These are phyloP conservation scores for Enteromius trimaculatus DNA, from an alignment of 2,797 vertebrate genomes.

Conservation along the genomic window DNA sequence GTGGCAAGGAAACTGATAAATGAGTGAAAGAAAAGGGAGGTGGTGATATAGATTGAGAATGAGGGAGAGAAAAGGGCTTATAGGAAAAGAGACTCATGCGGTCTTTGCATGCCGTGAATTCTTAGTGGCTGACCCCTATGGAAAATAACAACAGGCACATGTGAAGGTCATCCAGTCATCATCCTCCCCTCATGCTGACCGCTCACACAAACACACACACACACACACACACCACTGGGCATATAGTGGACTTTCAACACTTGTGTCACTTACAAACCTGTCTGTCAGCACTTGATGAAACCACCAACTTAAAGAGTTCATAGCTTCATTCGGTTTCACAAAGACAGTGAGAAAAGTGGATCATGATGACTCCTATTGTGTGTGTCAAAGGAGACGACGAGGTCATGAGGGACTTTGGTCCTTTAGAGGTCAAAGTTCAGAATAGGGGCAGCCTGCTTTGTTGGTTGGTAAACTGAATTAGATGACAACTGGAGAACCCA, in stretches of 20 bases:
- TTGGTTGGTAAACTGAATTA: slow-evolving; percentile 15
- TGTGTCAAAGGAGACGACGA: slow-evolving; percentile 39
- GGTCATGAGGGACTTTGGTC: slow-evolving; percentile 44
- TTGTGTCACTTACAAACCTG: slow-evolving; percentile 18
- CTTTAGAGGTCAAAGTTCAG: slow-evolving; percentile 53
- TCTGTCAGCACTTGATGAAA: neutral
- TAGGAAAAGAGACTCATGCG: neutral
- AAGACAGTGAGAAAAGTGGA: slow-evolving; percentile 4
- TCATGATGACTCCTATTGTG: slow-evolving; percentile 39
- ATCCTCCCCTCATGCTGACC: slow-evolving; percentile 24
- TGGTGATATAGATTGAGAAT: slow-evolving; percentile 1
- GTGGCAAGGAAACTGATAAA: slow-evolving; percentile 24
- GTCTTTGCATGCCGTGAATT: slow-evolving; percentile 73
- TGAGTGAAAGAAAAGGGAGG: slow-evolving; percentile 1
- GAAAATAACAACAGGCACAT: slow-evolving; percentile 77
- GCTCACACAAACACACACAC: neutral
- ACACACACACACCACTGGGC: neutral
- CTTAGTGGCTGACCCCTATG: slow-evolving; percentile 78
- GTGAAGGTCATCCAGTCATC: slow-evolving; percentile 71
- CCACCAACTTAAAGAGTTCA: neutral
- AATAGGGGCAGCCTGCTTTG: slow-evolving; percentile 38
- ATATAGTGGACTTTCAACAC: slow-evolving; percentile 9
- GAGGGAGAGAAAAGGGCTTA: slow-evolving; percentile 36
- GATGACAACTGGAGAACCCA: neutral
- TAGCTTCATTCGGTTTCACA: neutral